Evolutionary conservation across 2,888 invertebrate genomes (phyloP).

Genomic region (Hylaea fasciaria): DNA sequence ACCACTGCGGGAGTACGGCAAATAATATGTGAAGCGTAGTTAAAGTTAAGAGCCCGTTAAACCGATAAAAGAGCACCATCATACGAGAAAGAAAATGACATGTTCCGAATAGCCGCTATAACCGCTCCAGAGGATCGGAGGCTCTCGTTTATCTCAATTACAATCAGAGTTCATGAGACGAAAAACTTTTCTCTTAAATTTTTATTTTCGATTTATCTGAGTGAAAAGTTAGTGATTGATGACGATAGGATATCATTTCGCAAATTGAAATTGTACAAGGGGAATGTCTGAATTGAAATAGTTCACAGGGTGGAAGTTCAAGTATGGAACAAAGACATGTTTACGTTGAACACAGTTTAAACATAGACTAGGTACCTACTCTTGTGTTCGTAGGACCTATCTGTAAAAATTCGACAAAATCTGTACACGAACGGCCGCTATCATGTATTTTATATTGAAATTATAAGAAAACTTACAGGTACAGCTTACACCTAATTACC

Average conservation of each 20-base stretch:
- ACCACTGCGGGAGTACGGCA: not conserved
- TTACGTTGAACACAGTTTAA: too few species aligned
- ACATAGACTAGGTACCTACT: too few species aligned
- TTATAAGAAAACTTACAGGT: too few species aligned
- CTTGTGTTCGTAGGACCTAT: too few species aligned
- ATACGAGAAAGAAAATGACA: slow-evolving; percentile 12
- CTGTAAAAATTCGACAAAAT: too few species aligned
- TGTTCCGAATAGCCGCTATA: slow-evolving; percentile 7
- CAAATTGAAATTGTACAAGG: slow-evolving; percentile 15
- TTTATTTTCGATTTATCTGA: slow-evolving; percentile 20
- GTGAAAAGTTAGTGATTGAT: slow-evolving; percentile 38
- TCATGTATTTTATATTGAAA: too few species aligned
- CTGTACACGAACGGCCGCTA: too few species aligned
- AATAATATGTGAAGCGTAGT: slow-evolving; percentile 5
- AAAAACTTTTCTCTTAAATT: slow-evolving; percentile 10
- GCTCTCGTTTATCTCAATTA: slow-evolving; percentile 11
- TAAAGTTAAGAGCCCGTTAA: slow-evolving; percentile 12
- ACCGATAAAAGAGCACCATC: slow-evolving; percentile 8
- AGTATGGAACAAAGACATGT: too few species aligned
- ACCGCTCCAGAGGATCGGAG: slow-evolving; percentile 3
- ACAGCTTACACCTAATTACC: too few species aligned
- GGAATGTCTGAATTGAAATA: not conserved
- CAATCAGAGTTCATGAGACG: slow-evolving; percentile 11
- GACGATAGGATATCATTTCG: slow-evolving; percentile 10
- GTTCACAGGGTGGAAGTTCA: too few species aligned